A percentile compares a stretch with the other conserved stretches of the same genome.
phyloP scores from a whole-genome alignment of 2,797 vertebrate species.

The Pseudochromis fuscus region DNA sequence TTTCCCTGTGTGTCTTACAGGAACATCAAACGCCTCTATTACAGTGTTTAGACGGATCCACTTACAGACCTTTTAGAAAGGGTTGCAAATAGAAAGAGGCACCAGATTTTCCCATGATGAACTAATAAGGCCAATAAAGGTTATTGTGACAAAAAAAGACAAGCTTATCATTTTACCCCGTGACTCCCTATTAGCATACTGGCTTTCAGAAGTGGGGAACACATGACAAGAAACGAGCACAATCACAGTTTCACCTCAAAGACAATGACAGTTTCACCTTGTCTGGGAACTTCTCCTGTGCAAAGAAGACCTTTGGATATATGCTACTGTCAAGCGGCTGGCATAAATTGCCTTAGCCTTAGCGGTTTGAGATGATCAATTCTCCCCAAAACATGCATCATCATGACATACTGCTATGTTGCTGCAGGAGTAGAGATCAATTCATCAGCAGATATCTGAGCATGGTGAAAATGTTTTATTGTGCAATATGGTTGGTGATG shows the following conservation, averaged over 20 bases:
- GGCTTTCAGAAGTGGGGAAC: conserved; percentile 22
- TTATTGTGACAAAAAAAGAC: neutral
- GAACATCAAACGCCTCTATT: too few species aligned
- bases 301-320: conserved; percentile 49
- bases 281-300: conserved; percentile 43
- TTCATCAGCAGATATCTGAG: conserved; percentile 68
- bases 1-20: too few species aligned
- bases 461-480: conserved; percentile 58
- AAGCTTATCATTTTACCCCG: neutral
- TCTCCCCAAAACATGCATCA: conserved; percentile 62
- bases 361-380: conserved; percentile 56
- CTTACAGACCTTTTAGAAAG: neutral
- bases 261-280: conserved; percentile 49
- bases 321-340: conserved; percentile 50
- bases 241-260: conserved; percentile 41
- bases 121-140: neutral
- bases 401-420: conserved; percentile 41
- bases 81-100: too few species aligned
- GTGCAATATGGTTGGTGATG: conserved; percentile 47
- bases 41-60: neutral
- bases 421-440: conserved; percentile 51
- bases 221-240: conserved; percentile 19
- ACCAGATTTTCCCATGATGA: neutral
- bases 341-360: conserved; percentile 54
- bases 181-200: conserved; percentile 22